These are phyloP conservation scores for Zophobas atratus DNA, from an alignment of 1,140 invertebrate species.

Conservation along the genomic window DNA sequence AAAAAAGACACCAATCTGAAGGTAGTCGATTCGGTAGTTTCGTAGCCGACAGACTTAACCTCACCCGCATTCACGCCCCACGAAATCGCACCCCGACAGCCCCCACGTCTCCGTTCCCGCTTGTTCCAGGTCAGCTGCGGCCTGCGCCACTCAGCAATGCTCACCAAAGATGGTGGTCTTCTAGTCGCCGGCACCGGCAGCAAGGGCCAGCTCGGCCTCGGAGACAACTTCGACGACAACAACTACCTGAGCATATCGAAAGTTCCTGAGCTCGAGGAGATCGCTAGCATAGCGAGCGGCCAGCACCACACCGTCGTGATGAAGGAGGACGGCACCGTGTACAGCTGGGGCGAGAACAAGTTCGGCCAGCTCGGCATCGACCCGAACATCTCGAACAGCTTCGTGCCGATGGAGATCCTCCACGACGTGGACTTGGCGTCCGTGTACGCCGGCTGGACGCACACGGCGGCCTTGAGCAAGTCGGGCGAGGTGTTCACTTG, in stretches of 20 bases:
- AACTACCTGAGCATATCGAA: constrained; percentile 68
- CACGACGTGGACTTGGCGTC: constrained; percentile 67
- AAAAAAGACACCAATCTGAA: no score
- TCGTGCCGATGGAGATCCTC: constrained; percentile 69
- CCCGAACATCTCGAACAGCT: constrained; percentile 69
- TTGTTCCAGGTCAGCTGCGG: constrained; percentile 72
- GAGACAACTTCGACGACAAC: constrained; percentile 70
- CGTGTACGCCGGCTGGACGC: constrained; percentile 82
- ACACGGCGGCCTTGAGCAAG: constrained; percentile 75
- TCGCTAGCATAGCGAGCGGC: constrained; percentile 77
- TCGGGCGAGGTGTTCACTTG: constrained; percentile 77
- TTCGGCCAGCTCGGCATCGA: constrained; percentile 78
- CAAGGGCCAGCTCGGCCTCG: constrained; percentile 78
- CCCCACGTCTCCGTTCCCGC: neutral
- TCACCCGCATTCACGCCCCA: no score
- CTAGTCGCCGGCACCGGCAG: constrained; percentile 76
- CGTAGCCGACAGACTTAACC: no score
- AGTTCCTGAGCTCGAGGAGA: constrained; percentile 72
- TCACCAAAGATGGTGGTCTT: constrained; percentile 76
- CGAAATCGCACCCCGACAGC: no score
- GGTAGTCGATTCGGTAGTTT: no score
- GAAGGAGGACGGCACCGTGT: constrained; percentile 72
- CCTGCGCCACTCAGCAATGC: constrained; percentile 78
- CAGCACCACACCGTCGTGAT: constrained; percentile 81
- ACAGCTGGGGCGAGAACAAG: constrained; percentile 84